phyloP scores from a whole-genome alignment of 2,888 invertebrate species.

The Ctenicera cuprea region DNA sequence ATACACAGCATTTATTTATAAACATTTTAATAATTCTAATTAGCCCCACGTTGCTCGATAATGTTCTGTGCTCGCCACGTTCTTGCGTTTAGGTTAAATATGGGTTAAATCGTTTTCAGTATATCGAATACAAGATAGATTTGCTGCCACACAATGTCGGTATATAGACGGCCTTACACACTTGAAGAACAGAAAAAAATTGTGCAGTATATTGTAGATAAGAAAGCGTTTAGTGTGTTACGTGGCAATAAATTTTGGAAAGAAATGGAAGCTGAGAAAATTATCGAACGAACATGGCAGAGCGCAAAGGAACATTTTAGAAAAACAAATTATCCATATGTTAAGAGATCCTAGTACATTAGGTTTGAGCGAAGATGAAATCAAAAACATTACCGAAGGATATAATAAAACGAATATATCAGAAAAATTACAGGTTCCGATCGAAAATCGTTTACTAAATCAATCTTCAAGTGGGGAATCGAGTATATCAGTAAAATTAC shows the following conservation, averaged over 20 bases:
- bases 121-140: no score
- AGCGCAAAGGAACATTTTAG: conserved; percentile 36
- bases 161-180: conserved; percentile 33
- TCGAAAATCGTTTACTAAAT: neutral
- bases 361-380: conserved; percentile 11
- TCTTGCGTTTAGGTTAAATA: no score
- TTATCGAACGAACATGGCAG: conserved; percentile 33
- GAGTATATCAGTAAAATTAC: neutral
- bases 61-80: no score
- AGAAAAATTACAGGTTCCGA: neutral
- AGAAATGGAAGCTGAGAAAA: neutral
- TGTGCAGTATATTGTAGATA: conserved; percentile 28
- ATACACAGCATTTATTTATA: no score
- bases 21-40: no score
- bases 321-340: conserved; percentile 13
- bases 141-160: conserved; percentile 36
- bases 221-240: conserved; percentile 12
- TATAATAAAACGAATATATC: neutral
- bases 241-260: conserved; percentile 32
- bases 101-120: no score
- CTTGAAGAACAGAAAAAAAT: conserved; percentile 22
- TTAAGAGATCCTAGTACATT: neutral
- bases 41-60: no score
- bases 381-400: conserved; percentile 4
- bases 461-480: no score